phyloP scores from a whole-genome alignment of 2,113 vertebrate species.

The Spea bombifrons region DNA sequence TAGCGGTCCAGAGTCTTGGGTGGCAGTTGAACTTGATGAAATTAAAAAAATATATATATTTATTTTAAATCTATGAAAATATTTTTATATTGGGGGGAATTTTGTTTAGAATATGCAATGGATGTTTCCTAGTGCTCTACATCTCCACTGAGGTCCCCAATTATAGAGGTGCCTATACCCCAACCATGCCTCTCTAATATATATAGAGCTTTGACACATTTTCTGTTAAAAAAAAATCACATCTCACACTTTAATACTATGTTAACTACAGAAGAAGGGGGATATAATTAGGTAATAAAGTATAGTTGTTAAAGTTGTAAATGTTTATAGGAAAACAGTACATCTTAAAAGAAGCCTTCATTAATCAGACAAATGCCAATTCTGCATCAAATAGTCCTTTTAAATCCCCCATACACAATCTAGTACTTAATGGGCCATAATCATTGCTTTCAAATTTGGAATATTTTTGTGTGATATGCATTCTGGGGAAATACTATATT shows the following conservation, averaged over 20 bases:
- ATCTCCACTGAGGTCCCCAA: too few relatives aligned
- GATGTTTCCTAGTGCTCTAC: too few relatives aligned
- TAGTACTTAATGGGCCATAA: constrained; percentile 2
- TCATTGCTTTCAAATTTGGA: not conserved
- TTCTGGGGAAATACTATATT: not conserved
- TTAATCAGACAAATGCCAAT: constrained; percentile 43
- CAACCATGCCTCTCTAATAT: too few relatives aligned
- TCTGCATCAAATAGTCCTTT: constrained; percentile 10
- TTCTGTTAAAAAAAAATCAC: not conserved
- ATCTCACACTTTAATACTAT: not conserved
- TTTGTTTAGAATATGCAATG: too few relatives aligned
- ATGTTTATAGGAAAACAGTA: constrained; percentile 44
- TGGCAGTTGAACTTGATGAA: too few relatives aligned
- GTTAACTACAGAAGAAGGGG: constrained; percentile 7
- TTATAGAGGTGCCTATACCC: too few relatives aligned
- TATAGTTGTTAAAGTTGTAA: constrained; percentile 38
- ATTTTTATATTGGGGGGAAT: too few relatives aligned
- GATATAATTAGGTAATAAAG: constrained; percentile 41
- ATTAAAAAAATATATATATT: too few relatives aligned
- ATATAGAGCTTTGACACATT: too few relatives aligned
- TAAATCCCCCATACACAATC: constrained; percentile 30
- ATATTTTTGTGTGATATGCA: not conserved
- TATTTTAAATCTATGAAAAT: too few relatives aligned
- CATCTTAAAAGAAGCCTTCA: constrained; percentile 26
- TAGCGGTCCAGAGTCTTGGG: too few relatives aligned